Conservation (phyloP, 2,797 vertebrate genomes). For the Clarias pachynema region DNA sequence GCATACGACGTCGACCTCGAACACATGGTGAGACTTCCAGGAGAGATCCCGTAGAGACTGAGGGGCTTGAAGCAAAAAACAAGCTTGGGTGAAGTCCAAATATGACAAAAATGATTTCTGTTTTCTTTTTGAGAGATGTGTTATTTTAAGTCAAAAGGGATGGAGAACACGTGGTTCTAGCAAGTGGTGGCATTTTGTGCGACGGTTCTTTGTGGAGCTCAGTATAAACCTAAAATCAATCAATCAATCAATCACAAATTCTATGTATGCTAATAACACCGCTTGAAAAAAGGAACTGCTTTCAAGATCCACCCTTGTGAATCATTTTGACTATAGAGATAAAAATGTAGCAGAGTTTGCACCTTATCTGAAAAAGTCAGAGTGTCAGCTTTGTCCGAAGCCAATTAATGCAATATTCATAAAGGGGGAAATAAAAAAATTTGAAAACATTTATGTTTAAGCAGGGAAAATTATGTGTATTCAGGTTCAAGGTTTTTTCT, state of each 20-base stretch:
- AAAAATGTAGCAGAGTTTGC: neutral
- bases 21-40: constrained; percentile 50
- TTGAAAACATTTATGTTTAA: neutral
- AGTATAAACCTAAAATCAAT: neutral
- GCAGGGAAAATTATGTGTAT: neutral
- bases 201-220: neutral
- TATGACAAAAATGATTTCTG: constrained; percentile 36
- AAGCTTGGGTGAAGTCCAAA: constrained; percentile 38
- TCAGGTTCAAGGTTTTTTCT: neutral
- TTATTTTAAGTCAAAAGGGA: constrained; percentile 37
- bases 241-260: neutral
- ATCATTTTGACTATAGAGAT: neutral
- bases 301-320: neutral
- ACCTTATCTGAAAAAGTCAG: neutral
- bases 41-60: constrained; percentile 46
- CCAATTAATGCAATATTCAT: neutral
- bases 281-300: neutral
- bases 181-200: neutral
- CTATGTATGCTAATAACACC: neutral
- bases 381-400: neutral
- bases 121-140: constrained; percentile 42
- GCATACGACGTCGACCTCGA: constrained; percentile 40
- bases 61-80: constrained; percentile 2
- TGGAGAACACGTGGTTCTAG: neutral
- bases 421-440: neutral